A percentile compares a stretch with the other conserved stretches of the same genome.
Conservation (phyloP, 2,797 vertebrate species). For the Sphaeramia orbicularis region DNA sequence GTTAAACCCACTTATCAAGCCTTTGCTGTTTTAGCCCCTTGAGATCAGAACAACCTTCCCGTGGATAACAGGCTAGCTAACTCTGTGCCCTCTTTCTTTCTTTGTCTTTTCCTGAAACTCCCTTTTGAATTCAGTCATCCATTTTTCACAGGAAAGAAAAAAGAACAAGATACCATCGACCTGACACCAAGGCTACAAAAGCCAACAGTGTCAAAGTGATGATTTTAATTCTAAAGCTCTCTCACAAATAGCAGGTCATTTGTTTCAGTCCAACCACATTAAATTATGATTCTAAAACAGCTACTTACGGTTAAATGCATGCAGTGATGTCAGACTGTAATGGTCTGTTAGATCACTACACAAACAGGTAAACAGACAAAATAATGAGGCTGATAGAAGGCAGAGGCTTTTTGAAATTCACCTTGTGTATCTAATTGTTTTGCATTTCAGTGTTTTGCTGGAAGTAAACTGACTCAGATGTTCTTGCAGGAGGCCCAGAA, state of each 20-base stretch:
- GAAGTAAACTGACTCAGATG: constrained; percentile 50
- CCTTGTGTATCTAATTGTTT: constrained; percentile 14
- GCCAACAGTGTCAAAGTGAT: not conserved
- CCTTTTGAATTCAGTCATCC: not conserved
- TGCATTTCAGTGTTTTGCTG: constrained; percentile 32
- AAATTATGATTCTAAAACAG: not conserved
- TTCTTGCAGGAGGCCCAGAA: constrained; percentile 33
- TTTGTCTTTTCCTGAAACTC: constrained; percentile 12
- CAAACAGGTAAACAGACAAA: not conserved
- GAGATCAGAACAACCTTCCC: constrained; percentile 55
- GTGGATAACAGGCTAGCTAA: constrained; percentile 35
- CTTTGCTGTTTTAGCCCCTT: constrained; percentile 30
- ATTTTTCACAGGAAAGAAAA: constrained; percentile 1
- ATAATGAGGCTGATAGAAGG: constrained; percentile 5
- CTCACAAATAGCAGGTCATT: not conserved
- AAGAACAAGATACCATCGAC: not conserved
- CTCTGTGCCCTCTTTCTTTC: constrained; percentile 27
- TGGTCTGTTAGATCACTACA: constrained; percentile 1
- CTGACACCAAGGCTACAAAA: not conserved
- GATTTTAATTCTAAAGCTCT: not conserved
- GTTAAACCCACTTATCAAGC: constrained; percentile 64
- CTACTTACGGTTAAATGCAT: not conserved
- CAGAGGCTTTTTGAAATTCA: constrained; percentile 18
- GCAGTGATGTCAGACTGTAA: not conserved
- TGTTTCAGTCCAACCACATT: not conserved